Evolutionary conservation across 1,140 invertebrate genomes (phyloP), one percentile per base, ranked within the genome.

Genomic region (Drosophila ambigua): DNA sequence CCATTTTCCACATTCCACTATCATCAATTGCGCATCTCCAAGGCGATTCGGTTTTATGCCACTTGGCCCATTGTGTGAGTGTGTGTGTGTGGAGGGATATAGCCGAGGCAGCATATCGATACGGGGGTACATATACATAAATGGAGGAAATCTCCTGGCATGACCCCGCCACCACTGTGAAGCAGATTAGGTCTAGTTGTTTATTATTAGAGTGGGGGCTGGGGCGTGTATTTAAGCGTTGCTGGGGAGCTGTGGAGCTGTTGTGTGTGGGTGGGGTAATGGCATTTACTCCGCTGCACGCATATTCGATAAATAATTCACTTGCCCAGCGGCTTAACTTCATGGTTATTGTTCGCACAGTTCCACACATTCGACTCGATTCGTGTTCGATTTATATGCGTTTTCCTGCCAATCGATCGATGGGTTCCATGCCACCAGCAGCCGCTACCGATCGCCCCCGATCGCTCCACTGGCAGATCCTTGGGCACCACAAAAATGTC

Each of bases 21-120:
- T 87, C 82, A 87, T 87, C 82, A 88, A 88, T 88, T 82, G 82
- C 78, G 54, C 82, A 85, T 75, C 68, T 72, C 52, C 50, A 52
- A 41, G 53, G 58, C 81, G 76, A 64, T 87, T 78, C 66, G 51
- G 51, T 85, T 85, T 85, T 87, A 87, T 78, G 83, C 59, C 26
- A 11, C 35, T 39, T 13, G 23, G 23, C 60, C 66, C 81, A 58
- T 77, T 84, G 77, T 84, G 80, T 62, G 39, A 58, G 55, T 62
- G 64, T 62, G 67, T 8, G 39, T 31, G 11, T 20, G 15, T 41
- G 20, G 2, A 20, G 20, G 20, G 20, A 20, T 2, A 20, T 16
- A 16, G 16, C 16, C 16, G 16, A 16, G 16, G 16, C 16, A 16
- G 15, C 8, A 4, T 20, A 23, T 49, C 26, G 48, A n/a, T 28